Evolutionary conservation across 2,113 vertebrate species (phyloP).

Genomic region (Poeciliopsis turrubarensis): DNA sequence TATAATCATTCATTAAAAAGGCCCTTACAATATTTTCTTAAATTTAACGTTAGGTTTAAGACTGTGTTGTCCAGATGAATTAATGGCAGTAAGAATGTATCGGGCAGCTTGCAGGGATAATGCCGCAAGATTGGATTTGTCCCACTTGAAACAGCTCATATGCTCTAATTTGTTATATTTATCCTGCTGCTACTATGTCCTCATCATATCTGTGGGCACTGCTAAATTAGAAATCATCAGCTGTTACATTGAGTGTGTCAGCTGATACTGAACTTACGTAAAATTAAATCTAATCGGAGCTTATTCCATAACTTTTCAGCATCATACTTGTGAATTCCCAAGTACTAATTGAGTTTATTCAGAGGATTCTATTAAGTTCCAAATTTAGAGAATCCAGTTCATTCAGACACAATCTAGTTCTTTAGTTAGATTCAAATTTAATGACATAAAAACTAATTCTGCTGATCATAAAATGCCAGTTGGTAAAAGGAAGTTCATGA

Average conservation of each 20-base stretch:
- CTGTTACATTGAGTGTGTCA: constrained; percentile 31
- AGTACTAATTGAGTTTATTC: no score
- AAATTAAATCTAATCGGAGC: constrained; percentile 10
- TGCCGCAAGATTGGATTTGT: not conserved
- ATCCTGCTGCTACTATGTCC: constrained; percentile 3
- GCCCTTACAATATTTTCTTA: not conserved
- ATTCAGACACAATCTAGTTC: no score
- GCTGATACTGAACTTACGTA: constrained; percentile 19
- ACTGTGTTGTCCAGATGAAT: constrained; percentile 15
- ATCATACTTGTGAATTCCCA: no score
- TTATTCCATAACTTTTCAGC: constrained; percentile 6
- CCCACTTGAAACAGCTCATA: constrained; percentile 25
- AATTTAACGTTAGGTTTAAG: not conserved
- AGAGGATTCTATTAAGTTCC: no score
- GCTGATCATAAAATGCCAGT: no score
- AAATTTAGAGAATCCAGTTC: no score
- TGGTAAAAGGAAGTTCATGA: no score
- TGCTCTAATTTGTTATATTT: constrained; percentile 24
- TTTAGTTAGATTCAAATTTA: no score
- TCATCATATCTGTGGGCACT: constrained; percentile 21
- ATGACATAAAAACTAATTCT: no score
- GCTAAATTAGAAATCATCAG: constrained; percentile 23
- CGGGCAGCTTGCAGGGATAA: constrained; percentile 31
- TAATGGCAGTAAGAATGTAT: not conserved
- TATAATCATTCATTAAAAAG: not conserved